Evolutionary conservation across 2,888 invertebrate species (phyloP).

Genomic region (Parthenolecanium corni): DNA sequence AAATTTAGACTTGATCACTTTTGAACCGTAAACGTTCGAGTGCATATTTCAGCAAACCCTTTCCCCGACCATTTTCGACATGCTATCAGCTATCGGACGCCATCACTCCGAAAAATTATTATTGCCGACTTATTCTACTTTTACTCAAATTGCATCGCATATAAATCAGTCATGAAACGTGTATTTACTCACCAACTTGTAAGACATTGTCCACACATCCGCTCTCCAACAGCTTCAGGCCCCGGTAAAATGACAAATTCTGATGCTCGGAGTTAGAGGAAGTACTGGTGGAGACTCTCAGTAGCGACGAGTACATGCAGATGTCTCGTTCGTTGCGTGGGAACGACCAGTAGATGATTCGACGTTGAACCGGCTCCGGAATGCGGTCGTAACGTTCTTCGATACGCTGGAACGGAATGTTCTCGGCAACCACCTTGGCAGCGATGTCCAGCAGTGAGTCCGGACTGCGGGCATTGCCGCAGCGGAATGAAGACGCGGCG

Average conservation of each 20-base stretch:
- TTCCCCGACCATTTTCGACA: too few species aligned
- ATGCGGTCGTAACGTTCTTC: slow-evolving; percentile 77
- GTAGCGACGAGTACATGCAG: slow-evolving; percentile 76
- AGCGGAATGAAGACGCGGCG: slow-evolving; percentile 34
- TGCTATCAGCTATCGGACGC: too few species aligned
- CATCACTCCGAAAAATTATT: too few species aligned
- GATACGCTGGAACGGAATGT: slow-evolving; percentile 73
- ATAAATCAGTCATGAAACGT: too few species aligned
- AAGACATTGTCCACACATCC: slow-evolving; percentile 74
- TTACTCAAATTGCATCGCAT: too few species aligned
- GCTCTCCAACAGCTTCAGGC: slow-evolving; percentile 67
- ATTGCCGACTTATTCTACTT: too few species aligned
- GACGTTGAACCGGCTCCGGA: slow-evolving; percentile 75
- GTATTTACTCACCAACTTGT: slow-evolving; percentile 81
- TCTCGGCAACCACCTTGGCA: slow-evolving; percentile 70
- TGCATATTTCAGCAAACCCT: too few species aligned
- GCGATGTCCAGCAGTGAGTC: slow-evolving; percentile 70
- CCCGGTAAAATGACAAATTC: slow-evolving; percentile 75
- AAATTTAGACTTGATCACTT: too few species aligned
- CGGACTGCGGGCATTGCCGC: slow-evolving; percentile 41
- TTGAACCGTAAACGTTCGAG: too few species aligned
- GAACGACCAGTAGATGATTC: slow-evolving; percentile 81
- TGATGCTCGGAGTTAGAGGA: slow-evolving; percentile 52
- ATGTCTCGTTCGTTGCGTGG: slow-evolving; percentile 77
- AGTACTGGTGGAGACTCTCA: slow-evolving; percentile 44